A percentile compares a stretch with the other conserved stretches of the same genome.
Conservation (phyloP, 2,113 vertebrate species). For the human (Homo sapiens) region DNA sequence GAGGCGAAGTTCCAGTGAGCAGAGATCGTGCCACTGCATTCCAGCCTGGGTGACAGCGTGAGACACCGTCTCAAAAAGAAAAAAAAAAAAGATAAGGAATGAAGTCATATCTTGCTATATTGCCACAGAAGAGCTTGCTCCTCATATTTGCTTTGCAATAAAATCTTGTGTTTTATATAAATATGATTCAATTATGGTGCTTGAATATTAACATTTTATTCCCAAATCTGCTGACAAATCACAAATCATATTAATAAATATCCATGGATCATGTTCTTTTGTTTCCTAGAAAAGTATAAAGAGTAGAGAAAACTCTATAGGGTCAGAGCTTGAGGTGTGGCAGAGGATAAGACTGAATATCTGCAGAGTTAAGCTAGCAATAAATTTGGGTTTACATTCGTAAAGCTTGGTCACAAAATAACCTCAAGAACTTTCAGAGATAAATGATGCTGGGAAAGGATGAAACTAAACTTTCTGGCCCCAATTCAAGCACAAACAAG, state of each 20-base stretch:
- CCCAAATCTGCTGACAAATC: constrained; percentile 49
- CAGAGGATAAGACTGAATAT: constrained; percentile 9
- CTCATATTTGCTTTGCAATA: background rate
- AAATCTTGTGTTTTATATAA: background rate
- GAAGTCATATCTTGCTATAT: background rate
- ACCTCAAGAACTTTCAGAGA: background rate
- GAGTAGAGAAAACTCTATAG: background rate
- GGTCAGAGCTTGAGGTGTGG: background rate
- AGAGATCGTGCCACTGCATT: too few relatives aligned
- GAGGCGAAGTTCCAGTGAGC: too few relatives aligned
- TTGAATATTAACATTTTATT: constrained; percentile 54
- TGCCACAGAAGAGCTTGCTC: background rate
- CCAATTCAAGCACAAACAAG: background rate
- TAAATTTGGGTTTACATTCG: background rate
- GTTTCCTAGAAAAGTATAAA: constrained; percentile 40
- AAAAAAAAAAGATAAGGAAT: background rate
- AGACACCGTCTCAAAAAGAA: too few relatives aligned
- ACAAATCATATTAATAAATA: constrained; percentile 49
- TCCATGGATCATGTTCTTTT: constrained; percentile 4
- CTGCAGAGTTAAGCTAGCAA: constrained; percentile 35
- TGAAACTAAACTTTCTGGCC: background rate
- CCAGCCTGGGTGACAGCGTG: fast-evolving
- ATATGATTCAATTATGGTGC: background rate
- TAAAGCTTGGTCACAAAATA: constrained; percentile 23
- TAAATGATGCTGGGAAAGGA: background rate